Conservation (phyloP, 2,888 invertebrate genomes). For the Blera fallax region DNA sequence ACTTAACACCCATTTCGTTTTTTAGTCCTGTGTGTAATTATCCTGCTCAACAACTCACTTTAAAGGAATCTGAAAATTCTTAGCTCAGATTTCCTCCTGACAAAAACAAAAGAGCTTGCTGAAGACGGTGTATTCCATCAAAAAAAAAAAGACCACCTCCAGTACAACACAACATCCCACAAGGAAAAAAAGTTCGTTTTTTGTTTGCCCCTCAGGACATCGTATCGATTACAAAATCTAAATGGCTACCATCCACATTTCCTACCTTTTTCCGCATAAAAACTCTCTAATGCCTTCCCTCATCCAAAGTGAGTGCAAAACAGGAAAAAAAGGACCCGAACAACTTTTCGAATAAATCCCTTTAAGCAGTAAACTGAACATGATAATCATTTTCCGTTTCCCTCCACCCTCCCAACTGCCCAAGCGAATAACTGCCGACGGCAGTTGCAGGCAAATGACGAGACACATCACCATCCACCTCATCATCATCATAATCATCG, state of each 20-base stretch:
- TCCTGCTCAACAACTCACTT: too few species aligned
- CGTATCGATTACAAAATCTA: slow-evolving; percentile 17
- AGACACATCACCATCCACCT: slow-evolving; percentile 41
- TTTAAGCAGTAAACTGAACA: slow-evolving; percentile 55
- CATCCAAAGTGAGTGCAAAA: not conserved
- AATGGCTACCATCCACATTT: slow-evolving; percentile 10
- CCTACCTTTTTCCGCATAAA: not conserved
- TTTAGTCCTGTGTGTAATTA: too few species aligned
- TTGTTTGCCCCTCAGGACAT: not conserved
- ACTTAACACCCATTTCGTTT: too few species aligned
- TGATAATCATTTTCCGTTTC: slow-evolving; percentile 41
- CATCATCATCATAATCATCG: not conserved
- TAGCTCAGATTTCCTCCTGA: too few species aligned
- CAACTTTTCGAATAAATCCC: slow-evolving; percentile 61
- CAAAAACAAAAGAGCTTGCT: too few species aligned
- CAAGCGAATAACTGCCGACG: not conserved
- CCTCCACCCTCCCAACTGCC: not conserved
- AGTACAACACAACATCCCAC: not conserved
- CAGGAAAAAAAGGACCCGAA: slow-evolving; percentile 15
- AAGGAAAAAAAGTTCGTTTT: not conserved
- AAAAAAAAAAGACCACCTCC: not conserved
- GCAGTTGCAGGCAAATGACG: slow-evolving; percentile 32
- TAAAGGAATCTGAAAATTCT: too few species aligned
- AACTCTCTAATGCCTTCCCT: slow-evolving; percentile 9
- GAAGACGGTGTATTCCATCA: too few species aligned